These are phyloP conservation scores for Coendou prehensilis DNA, from an alignment of 2,797 vertebrate genomes.

Conservation along the genomic window DNA sequence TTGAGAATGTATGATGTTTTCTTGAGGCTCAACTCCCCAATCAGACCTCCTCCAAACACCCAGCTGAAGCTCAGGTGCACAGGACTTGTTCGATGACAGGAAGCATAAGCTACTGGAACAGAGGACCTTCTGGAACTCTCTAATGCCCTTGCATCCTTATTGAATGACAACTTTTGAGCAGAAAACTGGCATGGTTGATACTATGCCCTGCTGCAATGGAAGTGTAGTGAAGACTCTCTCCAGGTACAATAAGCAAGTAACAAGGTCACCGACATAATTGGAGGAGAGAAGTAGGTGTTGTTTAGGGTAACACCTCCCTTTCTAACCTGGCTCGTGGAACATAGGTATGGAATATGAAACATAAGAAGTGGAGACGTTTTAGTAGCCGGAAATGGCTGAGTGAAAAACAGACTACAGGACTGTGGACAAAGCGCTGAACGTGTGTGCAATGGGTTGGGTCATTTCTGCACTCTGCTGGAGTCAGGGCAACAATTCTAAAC, in stretches of 20 bases:
- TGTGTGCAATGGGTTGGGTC: background rate
- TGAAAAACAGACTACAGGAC: background rate
- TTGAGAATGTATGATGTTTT: background rate
- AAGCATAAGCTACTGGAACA: background rate
- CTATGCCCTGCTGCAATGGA: background rate
- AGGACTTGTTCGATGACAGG: background rate
- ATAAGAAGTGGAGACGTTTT: background rate
- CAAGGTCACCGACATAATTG: background rate
- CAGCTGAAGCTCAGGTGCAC: background rate
- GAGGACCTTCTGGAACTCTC: background rate
- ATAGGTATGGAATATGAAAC: background rate
- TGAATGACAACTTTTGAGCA: slow-evolving; percentile 6
- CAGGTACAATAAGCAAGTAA: background rate
- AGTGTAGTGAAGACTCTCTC: background rate
- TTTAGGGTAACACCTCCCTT: background rate
- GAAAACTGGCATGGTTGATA: background rate
- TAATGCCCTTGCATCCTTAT: background rate
- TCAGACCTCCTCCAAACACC: background rate
- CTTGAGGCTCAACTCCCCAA: background rate
- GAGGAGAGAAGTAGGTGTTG: background rate
- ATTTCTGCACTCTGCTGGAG: background rate
- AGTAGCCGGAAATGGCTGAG: background rate
- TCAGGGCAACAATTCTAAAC: background rate
- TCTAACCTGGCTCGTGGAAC: background rate
- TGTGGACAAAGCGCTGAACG: background rate